A percentile compares a stretch with the other conserved stretches of the same genome.
These are phyloP conservation scores for Malthinus seriepunctatus DNA, from an alignment of 2,888 invertebrate genomes.

Conservation along the genomic window DNA sequence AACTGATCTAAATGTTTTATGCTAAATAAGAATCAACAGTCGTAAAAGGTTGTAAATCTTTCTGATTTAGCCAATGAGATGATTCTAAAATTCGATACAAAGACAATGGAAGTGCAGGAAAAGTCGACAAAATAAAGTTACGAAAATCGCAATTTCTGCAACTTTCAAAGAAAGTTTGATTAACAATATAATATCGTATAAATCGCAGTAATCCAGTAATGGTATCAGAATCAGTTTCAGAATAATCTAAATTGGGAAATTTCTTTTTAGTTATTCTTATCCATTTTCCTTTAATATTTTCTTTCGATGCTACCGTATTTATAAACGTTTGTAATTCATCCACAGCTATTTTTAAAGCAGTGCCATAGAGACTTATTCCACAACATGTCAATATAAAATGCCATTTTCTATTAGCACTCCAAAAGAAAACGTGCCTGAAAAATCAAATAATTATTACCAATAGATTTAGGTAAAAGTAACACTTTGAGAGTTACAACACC, in stretches of 20 bases:
- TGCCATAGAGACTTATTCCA: conserved; percentile 42
- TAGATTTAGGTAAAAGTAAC: too few species aligned
- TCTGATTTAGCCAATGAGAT: conserved; percentile 48
- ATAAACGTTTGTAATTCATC: conserved; percentile 44
- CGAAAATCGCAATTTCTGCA: conserved; percentile 36
- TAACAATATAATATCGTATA: conserved; percentile 30
- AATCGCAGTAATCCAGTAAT: conserved; percentile 50
- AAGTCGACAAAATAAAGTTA: conserved; percentile 43
- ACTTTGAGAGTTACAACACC: too few species aligned
- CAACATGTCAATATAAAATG: conserved; percentile 50
- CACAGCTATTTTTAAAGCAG: conserved; percentile 39
- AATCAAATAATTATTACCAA: background rate
- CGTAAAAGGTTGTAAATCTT: conserved; percentile 41
- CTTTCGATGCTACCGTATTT: conserved; percentile 42
- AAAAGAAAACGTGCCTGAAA: conserved; percentile 50
- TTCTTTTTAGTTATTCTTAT: conserved; percentile 42
- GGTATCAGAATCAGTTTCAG: conserved; percentile 41
- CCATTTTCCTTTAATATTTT: conserved; percentile 50
- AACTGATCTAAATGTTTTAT: background rate
- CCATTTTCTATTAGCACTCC: conserved; percentile 49
- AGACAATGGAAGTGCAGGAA: conserved; percentile 48
- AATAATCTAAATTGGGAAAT: conserved; percentile 40
- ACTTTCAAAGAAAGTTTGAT: conserved; percentile 8
- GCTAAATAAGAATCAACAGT: conserved; percentile 22
- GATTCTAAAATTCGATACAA: conserved; percentile 49